Evolutionary conservation across 2,797 vertebrate species (phyloP).

Genomic region (Telmatherina bonti): DNA sequence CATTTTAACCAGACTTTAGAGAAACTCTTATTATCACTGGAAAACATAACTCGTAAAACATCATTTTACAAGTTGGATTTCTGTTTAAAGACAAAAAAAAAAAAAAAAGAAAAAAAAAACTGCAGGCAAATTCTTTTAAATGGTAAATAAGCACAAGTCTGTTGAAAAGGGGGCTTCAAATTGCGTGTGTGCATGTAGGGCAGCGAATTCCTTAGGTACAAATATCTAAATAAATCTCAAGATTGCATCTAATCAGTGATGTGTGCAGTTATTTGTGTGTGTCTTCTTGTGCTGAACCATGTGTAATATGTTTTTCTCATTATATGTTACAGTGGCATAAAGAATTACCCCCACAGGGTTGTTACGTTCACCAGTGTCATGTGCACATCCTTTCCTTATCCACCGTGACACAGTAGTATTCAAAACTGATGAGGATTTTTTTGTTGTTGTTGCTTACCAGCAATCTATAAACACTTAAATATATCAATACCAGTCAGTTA

Average conservation of each 20-base stretch:
- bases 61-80: background rate
- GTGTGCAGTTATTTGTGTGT: slow-evolving; percentile 34
- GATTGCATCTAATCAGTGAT: slow-evolving; percentile 30
- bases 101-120: slow-evolving; percentile 9
- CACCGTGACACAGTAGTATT: slow-evolving; percentile 8
- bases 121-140: background rate
- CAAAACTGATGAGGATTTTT: background rate
- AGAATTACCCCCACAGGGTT: slow-evolving; percentile 20
- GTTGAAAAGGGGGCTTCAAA: slow-evolving; percentile 31
- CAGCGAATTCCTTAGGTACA: slow-evolving; percentile 29
- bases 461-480: background rate
- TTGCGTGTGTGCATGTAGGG: background rate
- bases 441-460: slow-evolving; percentile 4
- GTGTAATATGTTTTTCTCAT: background rate
- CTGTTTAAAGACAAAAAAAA: slow-evolving; percentile 12
- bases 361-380: slow-evolving; percentile 24
- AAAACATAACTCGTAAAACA: slow-evolving; percentile 5
- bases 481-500: background rate
- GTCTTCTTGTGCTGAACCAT: slow-evolving; percentile 39
- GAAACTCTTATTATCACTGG: slow-evolving; percentile 9
- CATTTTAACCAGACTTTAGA: slow-evolving; percentile 20
- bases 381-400: slow-evolving; percentile 18
- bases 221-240: slow-evolving; percentile 57
- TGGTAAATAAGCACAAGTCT: background rate
- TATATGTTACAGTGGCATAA: slow-evolving; percentile 17